Base-by-base conservation (phyloP, 2,113 vertebrate genomes). In the Sorex araneus region DNA sequence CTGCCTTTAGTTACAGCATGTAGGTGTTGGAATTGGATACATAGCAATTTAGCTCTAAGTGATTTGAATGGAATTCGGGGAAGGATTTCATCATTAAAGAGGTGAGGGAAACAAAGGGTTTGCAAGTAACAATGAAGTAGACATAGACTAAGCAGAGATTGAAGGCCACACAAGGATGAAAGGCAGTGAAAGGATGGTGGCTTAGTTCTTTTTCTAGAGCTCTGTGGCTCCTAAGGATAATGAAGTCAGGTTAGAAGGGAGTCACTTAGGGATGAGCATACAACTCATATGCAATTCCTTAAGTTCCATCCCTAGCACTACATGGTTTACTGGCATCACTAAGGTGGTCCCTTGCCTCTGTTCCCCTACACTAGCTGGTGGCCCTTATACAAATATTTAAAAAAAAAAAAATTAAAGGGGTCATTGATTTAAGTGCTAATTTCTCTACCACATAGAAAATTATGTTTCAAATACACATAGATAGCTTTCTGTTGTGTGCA, bases 41-140 rank as follows among this genome's bases (percentile, higher is more conserved):
- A 2, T 32, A n/a, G 18, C 32, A 34, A 54, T 30, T 76, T 47
- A 50, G 8, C 54, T 83, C 15, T 5, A 83, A 79, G 8, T 27
- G 71, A 47, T 86, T 60, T 82, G 45, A 84, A 40, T 40, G 32
- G 18, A 74, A 73, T 64, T 60, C 82, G n/a, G n/a, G 0, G 18
- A 23, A 69, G 57, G 1, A 28, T 87, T 86, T 96, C 79, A 10
- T 40, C 28, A 82, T 74, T 28, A 80, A 87, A 83, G 63, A 91
- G 64, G 25, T n/a, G 13, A 77, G 83, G 28, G 54, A 30, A 45
- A 8, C 36, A 40, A 45, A 76, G 30, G 30, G 50, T 10, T 43
- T 66, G 43, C 69, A 63, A 77, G 25, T 73, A 63, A 32, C 5
- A 43, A 18, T 69, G 8, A 16, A 28, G 82, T 36, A 81, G 34